phyloP scores from a whole-genome alignment of 30 jellyfish, hydroid and myxozoan species.

The Catostylus mosaicus region DNA sequence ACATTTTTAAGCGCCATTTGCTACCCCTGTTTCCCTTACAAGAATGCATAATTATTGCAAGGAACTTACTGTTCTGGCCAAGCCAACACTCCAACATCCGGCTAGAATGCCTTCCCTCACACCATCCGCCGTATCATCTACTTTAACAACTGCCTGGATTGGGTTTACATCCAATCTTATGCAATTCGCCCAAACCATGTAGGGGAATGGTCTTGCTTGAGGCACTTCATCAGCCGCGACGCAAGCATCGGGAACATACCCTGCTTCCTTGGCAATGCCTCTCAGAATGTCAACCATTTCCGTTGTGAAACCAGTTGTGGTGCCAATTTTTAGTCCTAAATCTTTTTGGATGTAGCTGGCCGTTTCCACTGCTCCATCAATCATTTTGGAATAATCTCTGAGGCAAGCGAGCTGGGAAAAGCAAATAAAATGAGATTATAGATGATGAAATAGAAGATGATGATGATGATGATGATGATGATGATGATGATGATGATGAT shows the following conservation, averaged over 20 bases:
- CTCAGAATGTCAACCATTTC: conserved; percentile 83
- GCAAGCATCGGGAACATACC: conserved; percentile 87
- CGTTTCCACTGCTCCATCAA: conserved; percentile 97
- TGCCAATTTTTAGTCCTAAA: conserved; percentile 82
- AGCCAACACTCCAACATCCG: conserved; percentile 98
- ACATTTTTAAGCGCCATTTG: no score
- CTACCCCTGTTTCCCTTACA: no score
- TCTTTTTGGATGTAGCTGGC: conserved; percentile 71
- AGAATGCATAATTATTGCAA: no score
- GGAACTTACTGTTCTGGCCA: conserved; percentile 93
- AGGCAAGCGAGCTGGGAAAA: conserved; percentile 86
- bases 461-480: no score
- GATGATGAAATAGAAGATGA: no score
- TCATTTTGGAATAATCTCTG: conserved; percentile 80
- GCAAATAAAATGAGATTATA: no score
- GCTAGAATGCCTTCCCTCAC: conserved; percentile 94
- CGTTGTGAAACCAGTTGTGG: conserved; percentile 95
- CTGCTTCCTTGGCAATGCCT: conserved; percentile 74
- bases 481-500: no score
- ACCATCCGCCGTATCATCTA: conserved; percentile 98
- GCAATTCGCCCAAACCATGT: conserved; percentile 94
- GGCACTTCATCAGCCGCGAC: conserved; percentile 98
- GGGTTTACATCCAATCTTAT: conserved; percentile 89
- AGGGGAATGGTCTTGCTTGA: conserved; percentile 95
- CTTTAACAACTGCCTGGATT: conserved; percentile 94